A percentile compares a stretch with the other conserved stretches of the same genome.
Evolutionary conservation across 2,888 invertebrate genomes (phyloP).

Genomic region (Slavum lentiscoides): DNA sequence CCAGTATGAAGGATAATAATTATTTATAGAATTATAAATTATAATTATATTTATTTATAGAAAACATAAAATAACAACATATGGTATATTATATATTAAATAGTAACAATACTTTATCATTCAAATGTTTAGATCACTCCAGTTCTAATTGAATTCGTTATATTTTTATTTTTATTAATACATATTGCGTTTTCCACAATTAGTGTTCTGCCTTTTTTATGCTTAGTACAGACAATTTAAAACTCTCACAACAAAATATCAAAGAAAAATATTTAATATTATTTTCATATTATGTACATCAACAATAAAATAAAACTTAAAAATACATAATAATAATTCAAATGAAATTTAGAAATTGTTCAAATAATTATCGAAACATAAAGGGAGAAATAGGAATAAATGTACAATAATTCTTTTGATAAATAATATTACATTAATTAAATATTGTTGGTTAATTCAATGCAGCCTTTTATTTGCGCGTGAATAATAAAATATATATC

Average conservation of each 20-base stretch:
- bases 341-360: conserved; percentile 18
- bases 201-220: background rate
- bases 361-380: conserved; percentile 35
- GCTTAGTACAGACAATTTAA: background rate
- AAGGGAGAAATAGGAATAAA: conserved; percentile 4
- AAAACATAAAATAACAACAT: background rate
- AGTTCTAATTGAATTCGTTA: background rate
- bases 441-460: conserved; percentile 32
- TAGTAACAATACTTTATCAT: background rate
- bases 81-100: conserved; percentile 3
- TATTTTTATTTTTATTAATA: conserved; percentile 8
- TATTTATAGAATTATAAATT: too few species aligned
- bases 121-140: background rate
- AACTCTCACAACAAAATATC: conserved; percentile 10
- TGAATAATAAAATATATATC: conserved; percentile 52
- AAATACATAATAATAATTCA: conserved; percentile 35
- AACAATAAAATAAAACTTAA: conserved; percentile 33
- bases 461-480: conserved; percentile 50
- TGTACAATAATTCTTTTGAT: conserved; percentile 10
- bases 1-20: background rate
- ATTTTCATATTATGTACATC: conserved; percentile 18
- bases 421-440: conserved; percentile 26
- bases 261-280: background rate
- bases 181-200: background rate
- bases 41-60: background rate